Base-by-base conservation (phyloP, 2,888 invertebrate species). In the Rhingia rostrata region DNA sequence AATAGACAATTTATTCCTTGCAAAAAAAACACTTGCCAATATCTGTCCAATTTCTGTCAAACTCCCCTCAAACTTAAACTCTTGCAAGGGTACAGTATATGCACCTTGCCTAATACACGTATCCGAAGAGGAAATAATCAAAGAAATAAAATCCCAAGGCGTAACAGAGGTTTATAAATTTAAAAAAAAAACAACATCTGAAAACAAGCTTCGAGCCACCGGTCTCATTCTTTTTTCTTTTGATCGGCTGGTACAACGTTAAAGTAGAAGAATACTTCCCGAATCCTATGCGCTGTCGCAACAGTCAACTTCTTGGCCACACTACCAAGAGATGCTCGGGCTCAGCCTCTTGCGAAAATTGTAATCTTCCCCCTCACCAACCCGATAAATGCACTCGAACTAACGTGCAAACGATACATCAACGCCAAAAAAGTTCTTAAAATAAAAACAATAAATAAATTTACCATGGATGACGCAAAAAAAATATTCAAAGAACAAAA, bases 291-390 rank as follows among this genome's bases (percentile, higher is more conserved):
- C 49, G 49, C 6, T 60, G 70, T 9, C 51, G 22, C 14, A 43
- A 61, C 2, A 54, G 54, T 10, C 72, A 53, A 32, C 32, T 58
- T 2, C 54, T 75, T 9, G 74, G 58, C 30, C 66, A 66, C n/a
- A 60, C 41, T 35, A n/a, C 47, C 9, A 49, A 70, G 12, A 49
- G 22, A 4, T 58, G 58, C 70, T 39, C 35, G 2, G 14, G 30
- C 6, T 22, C 10, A 3, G 12, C 37, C 9, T 22, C 58, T 0
- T 70, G 70, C 12, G 51, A 49, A 30, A 70, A 22, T 6, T 60
- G 60, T 9, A 51, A 32, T 32, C 32, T 60, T 0, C 30, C 39
- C 1, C 49, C 49, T 0, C 51, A 47, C 41, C 0, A 45, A 5
- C 53, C 33, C 5, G 10, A 53, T 12, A 12, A 12, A 6, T 70